Conservation (phyloP, 2,888 invertebrate species). For the Hirtodrosophila cameraria region DNA sequence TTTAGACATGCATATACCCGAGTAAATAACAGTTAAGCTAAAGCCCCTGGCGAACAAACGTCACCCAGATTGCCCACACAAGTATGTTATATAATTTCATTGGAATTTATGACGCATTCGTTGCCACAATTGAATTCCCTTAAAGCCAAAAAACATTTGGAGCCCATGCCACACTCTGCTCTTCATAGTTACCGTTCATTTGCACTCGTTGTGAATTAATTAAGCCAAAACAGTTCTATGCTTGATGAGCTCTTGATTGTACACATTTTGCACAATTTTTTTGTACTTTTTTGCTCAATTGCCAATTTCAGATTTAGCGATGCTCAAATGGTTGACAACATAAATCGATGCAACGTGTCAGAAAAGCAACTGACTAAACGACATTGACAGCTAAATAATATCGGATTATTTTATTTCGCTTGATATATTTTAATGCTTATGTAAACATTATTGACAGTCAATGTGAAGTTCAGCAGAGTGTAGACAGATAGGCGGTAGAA, state of each 20-base stretch:
- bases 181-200: slow-evolving; percentile 29
- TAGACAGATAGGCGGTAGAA: background rate
- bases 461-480: slow-evolving; percentile 2
- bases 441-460: slow-evolving; percentile 27
- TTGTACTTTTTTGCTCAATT: slow-evolving; percentile 32
- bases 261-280: slow-evolving; percentile 31
- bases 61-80: no score
- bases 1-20: background rate
- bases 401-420: slow-evolving; percentile 30
- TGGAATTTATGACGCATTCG: slow-evolving; percentile 17
- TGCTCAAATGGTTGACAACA: slow-evolving; percentile 31
- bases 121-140: slow-evolving; percentile 29
- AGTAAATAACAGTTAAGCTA: background rate
- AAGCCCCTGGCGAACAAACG: background rate
- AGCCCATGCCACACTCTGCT: slow-evolving; percentile 5
- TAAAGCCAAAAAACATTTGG: slow-evolving; percentile 9
- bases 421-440: slow-evolving; percentile 29
- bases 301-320: slow-evolving; percentile 19
- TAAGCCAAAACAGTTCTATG: slow-evolving; percentile 26
- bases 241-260: slow-evolving; percentile 56
- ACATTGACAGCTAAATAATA: slow-evolving; percentile 35
- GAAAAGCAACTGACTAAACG: slow-evolving; percentile 14
- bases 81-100: slow-evolving; percentile 13
- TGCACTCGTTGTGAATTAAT: slow-evolving; percentile 36
- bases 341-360: slow-evolving; percentile 7